Conservation (phyloP, 2,888 invertebrate genomes). For the Salticus scenicus region DNA sequence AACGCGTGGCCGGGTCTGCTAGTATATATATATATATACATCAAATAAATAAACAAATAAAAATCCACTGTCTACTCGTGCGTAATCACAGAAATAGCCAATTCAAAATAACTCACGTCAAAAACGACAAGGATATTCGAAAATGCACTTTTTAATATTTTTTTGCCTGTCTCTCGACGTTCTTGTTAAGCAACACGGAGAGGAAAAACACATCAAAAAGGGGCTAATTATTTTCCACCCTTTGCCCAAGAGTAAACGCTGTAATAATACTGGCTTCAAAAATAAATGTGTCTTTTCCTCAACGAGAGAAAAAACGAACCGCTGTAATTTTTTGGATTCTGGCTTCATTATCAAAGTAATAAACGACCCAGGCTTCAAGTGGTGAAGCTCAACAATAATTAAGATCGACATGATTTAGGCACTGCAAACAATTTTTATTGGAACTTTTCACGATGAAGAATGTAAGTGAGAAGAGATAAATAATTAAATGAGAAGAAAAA, state of each 20-base stretch:
- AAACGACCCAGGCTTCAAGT: conserved; percentile 26
- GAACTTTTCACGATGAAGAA: neutral
- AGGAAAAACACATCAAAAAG: conserved; percentile 12
- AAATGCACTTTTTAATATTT: neutral
- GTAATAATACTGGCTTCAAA: conserved; percentile 44
- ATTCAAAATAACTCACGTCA: neutral
- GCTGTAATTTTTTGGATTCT: conserved; percentile 31
- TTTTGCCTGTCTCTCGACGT: neutral
- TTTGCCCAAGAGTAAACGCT: conserved; percentile 31
- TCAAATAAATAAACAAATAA: no score
- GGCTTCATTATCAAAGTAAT: conserved; percentile 51
- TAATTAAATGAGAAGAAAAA: neutral
- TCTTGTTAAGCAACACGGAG: conserved; percentile 38
- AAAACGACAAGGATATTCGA: neutral
- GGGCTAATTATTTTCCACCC: conserved; percentile 52
- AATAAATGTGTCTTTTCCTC: conserved; percentile 33
- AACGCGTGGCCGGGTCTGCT: no score
- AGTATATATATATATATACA: no score
- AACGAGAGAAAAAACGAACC: conserved; percentile 21
- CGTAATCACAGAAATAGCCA: neutral
- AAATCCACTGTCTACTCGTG: no score
- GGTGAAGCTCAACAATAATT: conserved; percentile 41
- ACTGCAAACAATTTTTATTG: conserved; percentile 21
- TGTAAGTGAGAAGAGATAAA: neutral
- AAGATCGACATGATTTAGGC: conserved; percentile 61